Conservation (phyloP, 1,140 invertebrate genomes). For the Drosophila kohkoa region DNA sequence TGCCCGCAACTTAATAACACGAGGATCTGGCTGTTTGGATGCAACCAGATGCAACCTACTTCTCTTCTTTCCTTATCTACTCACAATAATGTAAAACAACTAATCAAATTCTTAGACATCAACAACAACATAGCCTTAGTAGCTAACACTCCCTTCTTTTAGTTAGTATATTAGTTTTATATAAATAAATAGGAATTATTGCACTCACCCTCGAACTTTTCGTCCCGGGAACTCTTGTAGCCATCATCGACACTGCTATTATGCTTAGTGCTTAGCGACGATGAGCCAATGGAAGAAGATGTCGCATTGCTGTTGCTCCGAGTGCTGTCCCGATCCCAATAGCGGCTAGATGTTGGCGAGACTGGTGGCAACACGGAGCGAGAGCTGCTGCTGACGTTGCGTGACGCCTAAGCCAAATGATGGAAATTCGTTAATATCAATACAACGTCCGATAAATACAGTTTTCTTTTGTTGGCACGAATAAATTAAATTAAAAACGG, state of each 20-base stretch:
- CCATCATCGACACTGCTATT: constrained; percentile 61
- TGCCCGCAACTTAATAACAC: no score
- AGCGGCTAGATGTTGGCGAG: constrained; percentile 78
- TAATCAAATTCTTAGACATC: no score
- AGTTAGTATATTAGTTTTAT: no score
- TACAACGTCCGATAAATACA: background rate
- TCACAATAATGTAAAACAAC: no score
- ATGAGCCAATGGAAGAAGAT: constrained; percentile 56
- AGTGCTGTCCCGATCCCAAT: constrained; percentile 77
- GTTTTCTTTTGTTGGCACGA: background rate
- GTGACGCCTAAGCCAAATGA: constrained; percentile 52
- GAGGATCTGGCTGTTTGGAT: no score
- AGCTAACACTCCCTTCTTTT: no score
- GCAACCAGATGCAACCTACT: no score
- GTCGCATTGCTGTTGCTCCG: constrained; percentile 48
- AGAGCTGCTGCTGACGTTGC: constrained; percentile 54
- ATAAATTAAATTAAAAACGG: background rate
- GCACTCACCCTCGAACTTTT: constrained; percentile 75
- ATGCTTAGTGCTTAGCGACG: constrained; percentile 56
- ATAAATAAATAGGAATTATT: background rate
- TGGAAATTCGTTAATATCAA: constrained; percentile 11
- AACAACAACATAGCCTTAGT: no score
- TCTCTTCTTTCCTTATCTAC: no score
- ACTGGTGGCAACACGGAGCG: constrained; percentile 73
- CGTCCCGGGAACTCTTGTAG: constrained; percentile 64